Conservation (phyloP, 1,140 invertebrate species). For the Brachionus koreanus region DNA sequence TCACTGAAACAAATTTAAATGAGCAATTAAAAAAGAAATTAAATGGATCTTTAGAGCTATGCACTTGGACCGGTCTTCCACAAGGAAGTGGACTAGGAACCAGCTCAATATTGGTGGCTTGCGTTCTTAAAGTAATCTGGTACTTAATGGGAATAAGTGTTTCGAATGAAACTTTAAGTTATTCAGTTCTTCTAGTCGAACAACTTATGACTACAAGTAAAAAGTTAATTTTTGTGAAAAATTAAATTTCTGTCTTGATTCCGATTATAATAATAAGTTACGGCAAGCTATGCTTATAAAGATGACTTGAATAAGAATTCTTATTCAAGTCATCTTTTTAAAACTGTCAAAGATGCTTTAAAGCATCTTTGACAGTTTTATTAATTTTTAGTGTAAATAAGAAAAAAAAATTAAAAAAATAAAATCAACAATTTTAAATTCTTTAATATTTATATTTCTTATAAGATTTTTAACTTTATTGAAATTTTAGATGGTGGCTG, state of each 20-base stretch:
- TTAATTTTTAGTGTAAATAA: no score
- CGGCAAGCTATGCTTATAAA: no score
- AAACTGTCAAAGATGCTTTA: background rate
- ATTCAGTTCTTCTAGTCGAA: conserved; percentile 60
- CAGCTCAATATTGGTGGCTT: conserved; percentile 61
- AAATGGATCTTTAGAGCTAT: conserved; percentile 60
- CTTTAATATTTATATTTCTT: no score
- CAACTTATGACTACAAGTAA: conserved; percentile 61
- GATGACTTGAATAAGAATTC: no score
- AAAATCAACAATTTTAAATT: no score
- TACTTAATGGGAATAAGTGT: conserved; percentile 55
- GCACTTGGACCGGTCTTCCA: conserved; percentile 61
- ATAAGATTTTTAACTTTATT: background rate
- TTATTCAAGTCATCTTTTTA: no score
- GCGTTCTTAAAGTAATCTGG: conserved; percentile 59
- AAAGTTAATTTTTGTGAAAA: no score
- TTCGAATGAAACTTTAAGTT: conserved; percentile 7
- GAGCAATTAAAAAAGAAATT: conserved; percentile 57
- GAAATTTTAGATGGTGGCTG: conserved; percentile 60
- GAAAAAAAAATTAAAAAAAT: no score
- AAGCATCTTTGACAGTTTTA: background rate
- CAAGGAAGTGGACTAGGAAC: conserved; percentile 63
- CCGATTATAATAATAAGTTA: no score
- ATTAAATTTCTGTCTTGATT: no score
- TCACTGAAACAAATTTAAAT: conserved; percentile 49